Evolutionary conservation across 2,797 vertebrate species (phyloP), one percentile per base, ranked within the genome.

Genomic region (Danio kyathit): DNA sequence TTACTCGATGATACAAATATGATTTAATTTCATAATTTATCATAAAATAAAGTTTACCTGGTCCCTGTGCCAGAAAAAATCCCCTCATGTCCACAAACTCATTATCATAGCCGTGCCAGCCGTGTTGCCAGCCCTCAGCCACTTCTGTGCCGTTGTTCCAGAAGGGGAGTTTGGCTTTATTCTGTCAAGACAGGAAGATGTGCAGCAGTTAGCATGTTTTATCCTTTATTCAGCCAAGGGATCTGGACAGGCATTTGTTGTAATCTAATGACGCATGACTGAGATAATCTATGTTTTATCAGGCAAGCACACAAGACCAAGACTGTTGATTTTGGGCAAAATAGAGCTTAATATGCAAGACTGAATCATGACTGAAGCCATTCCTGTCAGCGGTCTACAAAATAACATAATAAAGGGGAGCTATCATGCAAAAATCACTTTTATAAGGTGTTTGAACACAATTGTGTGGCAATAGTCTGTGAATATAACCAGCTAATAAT

Each of bases 21-120:
- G 49, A 5, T 52, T 52, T 6, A 29, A 29, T 29, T 11, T 11
- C 9, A 52, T 13, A 14, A 52, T 5, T 52, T 12, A 11, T 11
- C 49, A 52, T 48, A 29, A 48, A 48, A 48, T 7, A 48, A 7
- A 7, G 46, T 49, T 85, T 96, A 99, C 97, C 97, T 80, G 97
- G 97, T 83, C 97, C 97, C 0, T 91, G 94, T 0, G 97, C 97
- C 3, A 99, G 7, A 90, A 99, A 97, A 89, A 99, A 94, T 29
- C 93, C 97, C 83, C 94, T 95, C 97, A 99, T 99, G 86, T 97
- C 95, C 85, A 95, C 87, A 72, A 96, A 94, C 87, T 97, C 95
- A 0, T 98, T 99, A 92, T 99, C 97, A 0, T 98, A 99, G 6
- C 97, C 97, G 0, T 99, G 97, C 97, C 97, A 99, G n/a, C 97